These are phyloP conservation scores for Xiphydria camelus DNA, from an alignment of 2,888 invertebrate genomes.

Conservation along the genomic window DNA sequence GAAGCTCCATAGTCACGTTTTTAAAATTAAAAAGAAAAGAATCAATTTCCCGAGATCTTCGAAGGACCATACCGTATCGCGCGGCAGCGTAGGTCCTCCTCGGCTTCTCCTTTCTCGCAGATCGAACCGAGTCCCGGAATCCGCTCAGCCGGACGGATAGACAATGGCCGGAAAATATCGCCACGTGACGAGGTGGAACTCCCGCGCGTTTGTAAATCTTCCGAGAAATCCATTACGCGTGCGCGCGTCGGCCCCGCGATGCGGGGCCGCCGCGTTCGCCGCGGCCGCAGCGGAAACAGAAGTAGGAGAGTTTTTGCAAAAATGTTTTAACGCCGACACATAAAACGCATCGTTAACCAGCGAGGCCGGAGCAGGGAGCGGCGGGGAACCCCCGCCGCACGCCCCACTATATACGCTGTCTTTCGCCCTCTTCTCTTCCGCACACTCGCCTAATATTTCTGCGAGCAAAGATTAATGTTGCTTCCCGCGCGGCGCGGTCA, in stretches of 20 bases:
- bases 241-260: neutral
- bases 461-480: conserved; percentile 25
- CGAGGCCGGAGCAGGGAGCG: neutral
- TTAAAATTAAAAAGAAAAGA: too few relatives aligned
- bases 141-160: conserved; percentile 16
- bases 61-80: too few relatives aligned
- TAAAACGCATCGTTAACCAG: conserved; percentile 34
- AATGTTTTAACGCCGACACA: conserved; percentile 14
- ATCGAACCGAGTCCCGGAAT: too few relatives aligned
- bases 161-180: conserved; percentile 27
- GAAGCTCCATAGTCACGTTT: too few relatives aligned
- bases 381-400: conserved; percentile 1
- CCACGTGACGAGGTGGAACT: conserved; percentile 24
- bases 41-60: too few relatives aligned
- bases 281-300: neutral
- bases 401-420: too few relatives aligned
- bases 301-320: neutral
- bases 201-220: conserved; percentile 30
- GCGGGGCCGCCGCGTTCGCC: neutral
- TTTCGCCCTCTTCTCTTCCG: conserved; percentile 3
- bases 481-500: conserved; percentile 20
- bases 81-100: too few relatives aligned
- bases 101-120: too few relatives aligned
- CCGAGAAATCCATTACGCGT: conserved; percentile 13
- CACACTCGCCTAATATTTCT: conserved; percentile 19